phyloP scores from a whole-genome alignment of 2,113 vertebrate species.

The Hydropotes inermis region DNA sequence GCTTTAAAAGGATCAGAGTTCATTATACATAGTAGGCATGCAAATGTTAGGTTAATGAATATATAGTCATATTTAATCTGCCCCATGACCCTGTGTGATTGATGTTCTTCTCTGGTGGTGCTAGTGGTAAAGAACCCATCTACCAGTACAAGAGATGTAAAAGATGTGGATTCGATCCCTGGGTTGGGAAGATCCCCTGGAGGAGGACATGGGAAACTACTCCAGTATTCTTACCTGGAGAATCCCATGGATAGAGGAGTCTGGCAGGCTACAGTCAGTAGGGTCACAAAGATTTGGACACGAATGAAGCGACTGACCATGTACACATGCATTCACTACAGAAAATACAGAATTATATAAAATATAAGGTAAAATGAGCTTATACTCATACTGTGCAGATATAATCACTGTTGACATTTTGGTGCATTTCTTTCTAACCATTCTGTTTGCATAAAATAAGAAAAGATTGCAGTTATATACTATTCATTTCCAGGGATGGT shows the following conservation, averaged over 20 bases:
- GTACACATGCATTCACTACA: background rate
- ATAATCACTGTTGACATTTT: background rate
- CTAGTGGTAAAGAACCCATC: background rate
- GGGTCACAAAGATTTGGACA: background rate
- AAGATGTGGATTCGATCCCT: background rate
- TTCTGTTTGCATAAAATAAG: background rate
- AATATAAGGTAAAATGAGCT: background rate
- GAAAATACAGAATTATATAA: background rate
- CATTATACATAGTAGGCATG: background rate
- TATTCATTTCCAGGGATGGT: fast-evolving
- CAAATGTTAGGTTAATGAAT: background rate
- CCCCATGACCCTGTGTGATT: background rate
- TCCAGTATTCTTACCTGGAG: background rate
- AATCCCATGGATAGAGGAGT: background rate
- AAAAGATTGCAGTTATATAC: background rate
- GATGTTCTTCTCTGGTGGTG: background rate
- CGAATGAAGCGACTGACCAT: fast-evolving
- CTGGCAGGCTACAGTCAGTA: background rate
- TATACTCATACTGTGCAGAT: background rate
- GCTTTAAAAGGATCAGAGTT: background rate
- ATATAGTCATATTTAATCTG: background rate
- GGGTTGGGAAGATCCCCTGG: background rate
- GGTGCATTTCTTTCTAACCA: background rate
- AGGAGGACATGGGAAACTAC: background rate
- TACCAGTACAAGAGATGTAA: background rate